These are phyloP conservation scores for Malacoctenus gilli DNA, from an alignment of 2,797 vertebrate genomes.

Conservation along the genomic window DNA sequence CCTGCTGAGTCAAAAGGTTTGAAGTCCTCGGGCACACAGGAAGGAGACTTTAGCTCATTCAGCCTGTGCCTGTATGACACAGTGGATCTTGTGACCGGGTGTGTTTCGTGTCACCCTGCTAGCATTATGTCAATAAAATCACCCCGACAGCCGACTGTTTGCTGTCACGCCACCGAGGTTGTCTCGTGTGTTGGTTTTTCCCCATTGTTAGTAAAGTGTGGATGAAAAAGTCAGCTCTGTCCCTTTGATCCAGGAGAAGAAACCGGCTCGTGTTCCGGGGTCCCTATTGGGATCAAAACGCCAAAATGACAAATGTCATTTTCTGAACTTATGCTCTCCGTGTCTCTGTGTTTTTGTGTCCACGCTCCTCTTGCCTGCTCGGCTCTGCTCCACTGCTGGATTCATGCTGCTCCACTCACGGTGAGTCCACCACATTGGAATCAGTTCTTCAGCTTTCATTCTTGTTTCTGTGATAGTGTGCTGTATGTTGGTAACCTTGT, in stretches of 20 bases:
- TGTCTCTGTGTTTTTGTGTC: slow-evolving; percentile 37
- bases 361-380: slow-evolving; percentile 25
- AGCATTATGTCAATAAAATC: slow-evolving; percentile 18
- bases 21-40: background rate
- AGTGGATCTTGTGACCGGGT: slow-evolving; percentile 5
- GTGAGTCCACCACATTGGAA: slow-evolving; percentile 61
- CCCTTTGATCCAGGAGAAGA: background rate
- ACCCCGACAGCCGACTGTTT: slow-evolving; percentile 7
- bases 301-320: slow-evolving; percentile 14
- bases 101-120: slow-evolving; percentile 16
- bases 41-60: slow-evolving; percentile 29
- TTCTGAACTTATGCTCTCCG: slow-evolving; percentile 15
- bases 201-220: background rate
- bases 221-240: slow-evolving; percentile 17
- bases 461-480: background rate
- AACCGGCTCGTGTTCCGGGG: too few relatives aligned
- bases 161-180: slow-evolving; percentile 1
- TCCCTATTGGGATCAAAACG: background rate
- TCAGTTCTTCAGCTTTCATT: background rate
- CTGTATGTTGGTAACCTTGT: slow-evolving; percentile 7
- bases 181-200: slow-evolving; percentile 1
- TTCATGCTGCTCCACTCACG: slow-evolving; percentile 43
- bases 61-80: slow-evolving; percentile 16
- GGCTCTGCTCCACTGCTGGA: slow-evolving; percentile 33
- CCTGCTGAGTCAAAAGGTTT: background rate